Base-by-base conservation (phyloP, 2,113 vertebrate species). In the Sakesphorus luctuosus region DNA sequence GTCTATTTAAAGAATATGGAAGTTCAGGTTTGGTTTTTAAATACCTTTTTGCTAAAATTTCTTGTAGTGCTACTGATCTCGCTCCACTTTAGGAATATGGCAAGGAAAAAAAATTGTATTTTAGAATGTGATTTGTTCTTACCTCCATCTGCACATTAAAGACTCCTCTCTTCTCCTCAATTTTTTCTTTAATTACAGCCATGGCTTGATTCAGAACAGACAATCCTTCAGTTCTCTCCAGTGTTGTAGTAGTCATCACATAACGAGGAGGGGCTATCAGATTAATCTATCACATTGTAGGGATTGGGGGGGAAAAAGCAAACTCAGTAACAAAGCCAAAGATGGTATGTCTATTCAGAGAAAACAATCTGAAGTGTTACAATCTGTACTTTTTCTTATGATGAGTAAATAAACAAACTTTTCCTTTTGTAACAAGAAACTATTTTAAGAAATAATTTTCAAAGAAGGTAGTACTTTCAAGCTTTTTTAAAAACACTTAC, bases 91-190 rank as follows among this genome's bases (percentile, higher is more conserved):
- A 73, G 68, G 76, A 74, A 50, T 13, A 18, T 11, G 87, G 19
- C 1, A 6, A 72, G 56, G 79, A 67, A 81, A 55, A 87, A 52
- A 74, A 44, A 15, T 11, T 23, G 3, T 11, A 17, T 31, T 94
- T 83, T 19, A 81, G 56, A 67, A 62, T 40, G 38, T 31, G 88
- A 72, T 20, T 3, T 35, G 24, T 49, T 97, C 97, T 97, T 89
- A 99, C 99, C 98, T 99, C 99, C 99, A 99, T 99, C 91, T 99
- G 99, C 92, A 99, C 98, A 96, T 99, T 99, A 79, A 99, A 99
- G 85, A 99, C 99, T 4, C 99, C 99, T 83, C 99, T 98, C 94
- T 99, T 99, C 97, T 99, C 99, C 88, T 99, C 99, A 31, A 99
- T 99, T 97, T 98, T 99, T 97, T 99, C 99, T 97, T 99, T 99